These are phyloP conservation scores for Orchestia grillus DNA, from an alignment of 1,140 invertebrate genomes.

Conservation along the genomic window DNA sequence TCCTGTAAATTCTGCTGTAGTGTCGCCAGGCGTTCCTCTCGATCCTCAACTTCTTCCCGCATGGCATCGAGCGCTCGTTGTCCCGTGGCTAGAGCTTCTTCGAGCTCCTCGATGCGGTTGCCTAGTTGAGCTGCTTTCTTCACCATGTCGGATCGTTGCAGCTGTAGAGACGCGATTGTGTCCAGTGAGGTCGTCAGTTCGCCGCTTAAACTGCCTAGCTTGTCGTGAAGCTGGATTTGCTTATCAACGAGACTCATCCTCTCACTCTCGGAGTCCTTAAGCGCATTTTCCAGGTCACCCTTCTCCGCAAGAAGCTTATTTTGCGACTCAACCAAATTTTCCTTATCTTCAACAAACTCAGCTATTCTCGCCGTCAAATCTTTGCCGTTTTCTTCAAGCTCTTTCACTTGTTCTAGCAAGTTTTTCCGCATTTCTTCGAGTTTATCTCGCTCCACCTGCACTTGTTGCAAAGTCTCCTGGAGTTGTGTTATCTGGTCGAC, in stretches of 20 bases:
- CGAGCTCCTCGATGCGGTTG: background rate
- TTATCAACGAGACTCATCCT: background rate
- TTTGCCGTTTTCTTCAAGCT: no score
- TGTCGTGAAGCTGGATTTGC: background rate
- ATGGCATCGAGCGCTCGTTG: background rate
- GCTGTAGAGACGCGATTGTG: background rate
- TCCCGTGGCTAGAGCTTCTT: background rate
- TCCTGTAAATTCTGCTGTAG: background rate
- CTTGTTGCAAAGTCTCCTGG: background rate
- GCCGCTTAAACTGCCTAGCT: background rate
- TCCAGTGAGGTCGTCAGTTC: background rate
- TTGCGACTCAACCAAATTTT: background rate
- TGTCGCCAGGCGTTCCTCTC: background rate
- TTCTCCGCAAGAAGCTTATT: background rate
- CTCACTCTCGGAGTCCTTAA: background rate
- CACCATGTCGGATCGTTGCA: background rate
- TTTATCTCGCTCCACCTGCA: background rate
- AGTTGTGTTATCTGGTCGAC: background rate
- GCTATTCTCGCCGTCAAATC: background rate
- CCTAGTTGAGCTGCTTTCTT: background rate
- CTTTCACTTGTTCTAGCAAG: background rate
- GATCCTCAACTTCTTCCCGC: constrained; percentile 15
- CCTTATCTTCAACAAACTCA: background rate
- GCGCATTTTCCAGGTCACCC: background rate
- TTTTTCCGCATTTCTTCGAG: background rate